These are phyloP conservation scores for Philhelius pedissequus DNA, from an alignment of 2,888 invertebrate genomes.

Conservation along the genomic window DNA sequence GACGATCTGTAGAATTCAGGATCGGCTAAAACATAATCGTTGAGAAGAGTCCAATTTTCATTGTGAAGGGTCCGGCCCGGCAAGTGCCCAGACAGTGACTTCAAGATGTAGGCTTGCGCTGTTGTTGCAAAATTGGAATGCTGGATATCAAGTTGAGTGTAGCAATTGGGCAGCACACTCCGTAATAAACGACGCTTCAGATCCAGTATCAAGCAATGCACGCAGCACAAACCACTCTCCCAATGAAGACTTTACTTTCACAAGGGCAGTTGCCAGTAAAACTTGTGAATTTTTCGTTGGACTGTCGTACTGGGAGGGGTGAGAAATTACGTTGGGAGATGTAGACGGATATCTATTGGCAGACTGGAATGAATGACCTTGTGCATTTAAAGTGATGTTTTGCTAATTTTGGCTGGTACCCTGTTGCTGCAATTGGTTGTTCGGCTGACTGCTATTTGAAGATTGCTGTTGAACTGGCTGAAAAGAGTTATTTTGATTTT, in stretches of 20 bases:
- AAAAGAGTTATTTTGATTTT: neutral
- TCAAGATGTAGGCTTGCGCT: no score
- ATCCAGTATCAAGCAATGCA: neutral
- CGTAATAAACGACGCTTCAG: no score
- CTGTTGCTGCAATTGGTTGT: neutral
- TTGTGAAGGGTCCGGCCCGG: no score
- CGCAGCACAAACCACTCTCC: neutral
- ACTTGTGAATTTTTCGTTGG: neutral
- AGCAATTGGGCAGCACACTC: no score
- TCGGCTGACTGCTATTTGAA: neutral
- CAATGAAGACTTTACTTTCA: no score
- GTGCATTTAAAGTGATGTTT: neutral
- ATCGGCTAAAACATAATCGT: no score
- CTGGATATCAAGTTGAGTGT: no score
- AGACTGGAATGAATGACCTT: neutral
- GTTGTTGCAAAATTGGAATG: no score
- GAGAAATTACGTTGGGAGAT: neutral
- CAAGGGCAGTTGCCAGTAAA: neutral
- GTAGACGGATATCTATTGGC: neutral
- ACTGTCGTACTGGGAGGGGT: neutral
- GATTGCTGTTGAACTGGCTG: neutral
- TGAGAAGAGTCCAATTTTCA: no score
- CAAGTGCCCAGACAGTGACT: no score
- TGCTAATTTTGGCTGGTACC: neutral
- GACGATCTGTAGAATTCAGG: no score